Evolutionary conservation across 2,113 vertebrate genomes (phyloP).

Genomic region (Cheilinus undulatus): DNA sequence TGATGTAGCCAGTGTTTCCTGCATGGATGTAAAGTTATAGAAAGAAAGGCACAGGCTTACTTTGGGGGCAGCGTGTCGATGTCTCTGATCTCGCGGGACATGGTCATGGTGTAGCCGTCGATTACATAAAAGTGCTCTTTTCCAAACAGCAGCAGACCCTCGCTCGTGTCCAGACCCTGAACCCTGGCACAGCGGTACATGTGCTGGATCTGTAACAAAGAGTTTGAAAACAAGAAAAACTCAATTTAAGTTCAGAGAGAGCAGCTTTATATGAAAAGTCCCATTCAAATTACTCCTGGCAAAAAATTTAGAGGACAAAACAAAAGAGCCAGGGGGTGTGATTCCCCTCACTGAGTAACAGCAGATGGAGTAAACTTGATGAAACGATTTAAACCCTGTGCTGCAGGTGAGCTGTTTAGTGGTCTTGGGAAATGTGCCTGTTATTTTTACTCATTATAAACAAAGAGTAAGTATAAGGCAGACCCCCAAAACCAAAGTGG

Average conservation of each 20-base stretch:
- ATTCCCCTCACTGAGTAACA: too few relatives aligned
- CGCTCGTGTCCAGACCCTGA: conserved; percentile 96
- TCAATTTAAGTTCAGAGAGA: not conserved
- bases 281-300: not conserved
- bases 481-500: too few relatives aligned
- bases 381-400: too few relatives aligned
- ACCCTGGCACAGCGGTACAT: conserved; percentile 98
- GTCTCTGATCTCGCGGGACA: conserved; percentile 95
- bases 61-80: conserved; percentile 96
- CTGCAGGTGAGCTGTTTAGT: too few relatives aligned
- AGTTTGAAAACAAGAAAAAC: not conserved
- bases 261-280: not conserved
- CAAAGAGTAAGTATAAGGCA: too few relatives aligned
- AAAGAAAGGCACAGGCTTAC: conserved; percentile 80
- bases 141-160: conserved; percentile 96
- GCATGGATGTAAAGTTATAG: not conserved
- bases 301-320: too few relatives aligned
- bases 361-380: too few relatives aligned
- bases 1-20: not conserved
- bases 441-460: too few relatives aligned
- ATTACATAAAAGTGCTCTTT: conserved; percentile 99
- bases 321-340: too few relatives aligned
- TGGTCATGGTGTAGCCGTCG: conserved; percentile 98
- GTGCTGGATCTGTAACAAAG: conserved; percentile 90
- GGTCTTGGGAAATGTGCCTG: too few relatives aligned